A percentile compares a stretch with the other conserved stretches of the same genome.
phyloP scores from a whole-genome alignment of 2,113 vertebrate species.

The Sinocyclocheilus grahami region DNA sequence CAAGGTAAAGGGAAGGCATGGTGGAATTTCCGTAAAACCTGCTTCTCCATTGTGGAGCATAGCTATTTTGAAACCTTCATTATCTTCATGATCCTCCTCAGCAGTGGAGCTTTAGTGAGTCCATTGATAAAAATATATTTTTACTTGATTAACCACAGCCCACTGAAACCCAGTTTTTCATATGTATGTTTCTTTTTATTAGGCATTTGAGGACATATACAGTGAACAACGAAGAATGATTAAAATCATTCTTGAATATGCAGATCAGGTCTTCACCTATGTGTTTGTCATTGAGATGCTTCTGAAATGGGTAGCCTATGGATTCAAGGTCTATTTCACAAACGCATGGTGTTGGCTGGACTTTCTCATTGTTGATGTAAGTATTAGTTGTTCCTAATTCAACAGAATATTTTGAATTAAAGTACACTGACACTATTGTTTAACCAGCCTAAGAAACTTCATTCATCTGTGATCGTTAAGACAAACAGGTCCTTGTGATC shows the following conservation, averaged over 20 bases:
- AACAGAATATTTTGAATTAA: too few species aligned
- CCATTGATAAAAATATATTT: neutral
- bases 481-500: too few species aligned
- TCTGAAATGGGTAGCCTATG: constrained; percentile 95
- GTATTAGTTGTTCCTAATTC: constrained; percentile 57
- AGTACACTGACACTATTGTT: neutral
- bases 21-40: constrained; percentile 86
- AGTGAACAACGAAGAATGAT: constrained; percentile 84
- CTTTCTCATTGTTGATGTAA: constrained; percentile 93
- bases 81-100: constrained; percentile 96
- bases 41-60: constrained; percentile 90
- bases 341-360: constrained; percentile 98
- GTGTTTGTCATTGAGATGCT: constrained; percentile 93
- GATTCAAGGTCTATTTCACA: constrained; percentile 94
- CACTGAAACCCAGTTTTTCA: neutral
- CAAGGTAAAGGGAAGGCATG: constrained; percentile 78
- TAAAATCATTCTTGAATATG: constrained; percentile 87
- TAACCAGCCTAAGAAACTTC: neutral
- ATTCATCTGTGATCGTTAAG: neutral
- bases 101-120: constrained; percentile 89
- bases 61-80: constrained; percentile 97
- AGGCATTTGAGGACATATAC: constrained; percentile 97
- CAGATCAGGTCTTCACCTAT: constrained; percentile 93
- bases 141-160: neutral
- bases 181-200: constrained; percentile 20